Evolutionary conservation across 2,113 vertebrate species (phyloP), one percentile per base, ranked within the genome.

Genomic region (Polypterus bichir): DNA sequence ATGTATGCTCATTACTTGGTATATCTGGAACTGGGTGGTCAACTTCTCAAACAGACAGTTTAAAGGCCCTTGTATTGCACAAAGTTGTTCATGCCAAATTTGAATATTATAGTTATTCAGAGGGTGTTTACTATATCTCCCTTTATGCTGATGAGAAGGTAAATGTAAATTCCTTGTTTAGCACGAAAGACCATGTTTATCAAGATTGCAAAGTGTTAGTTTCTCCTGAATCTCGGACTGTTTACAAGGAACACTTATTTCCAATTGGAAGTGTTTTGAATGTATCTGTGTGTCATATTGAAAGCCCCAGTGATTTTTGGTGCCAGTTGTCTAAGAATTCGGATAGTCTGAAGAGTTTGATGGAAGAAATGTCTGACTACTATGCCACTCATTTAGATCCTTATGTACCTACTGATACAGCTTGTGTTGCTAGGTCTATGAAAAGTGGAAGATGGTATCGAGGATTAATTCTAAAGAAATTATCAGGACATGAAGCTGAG

Each of bases 271-370:
- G 79, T 69, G 82, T 90, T 4, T 71, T 95, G 44, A 81, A 91
- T 61, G 90, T 97, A 46, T 65, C 44, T 5, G 89, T 98, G 59
- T 91, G 89, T 0, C 79, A 71, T 57, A 67, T 88, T 46, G 77
- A 90, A 71, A 91, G 70, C 68, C 92, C 94, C 64, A 79, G 90
- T 67, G 71, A 83, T 66, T 98, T 98, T 73, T 98, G 95, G 90
- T 98, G 95, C 64, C 94, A 93, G n/a, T 71, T 90, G 64, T 76
- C 74, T 46, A 76, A 69, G 66, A 88, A 79, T 47, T 56, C 62
- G 3, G 64, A 63, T 3, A 73, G 71, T 3, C 76, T 98, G 59
- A 74, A 78, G 61, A 59, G 70, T 3, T 73, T 97, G 5, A 94
- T 93, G 93, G 66, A 75, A 62, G 75, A 88, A 60, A 88, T 98